A percentile compares a stretch with the other conserved stretches of the same genome.
phyloP scores from a whole-genome alignment of 2,797 vertebrate genomes.

The Micrastur ruficollis region DNA sequence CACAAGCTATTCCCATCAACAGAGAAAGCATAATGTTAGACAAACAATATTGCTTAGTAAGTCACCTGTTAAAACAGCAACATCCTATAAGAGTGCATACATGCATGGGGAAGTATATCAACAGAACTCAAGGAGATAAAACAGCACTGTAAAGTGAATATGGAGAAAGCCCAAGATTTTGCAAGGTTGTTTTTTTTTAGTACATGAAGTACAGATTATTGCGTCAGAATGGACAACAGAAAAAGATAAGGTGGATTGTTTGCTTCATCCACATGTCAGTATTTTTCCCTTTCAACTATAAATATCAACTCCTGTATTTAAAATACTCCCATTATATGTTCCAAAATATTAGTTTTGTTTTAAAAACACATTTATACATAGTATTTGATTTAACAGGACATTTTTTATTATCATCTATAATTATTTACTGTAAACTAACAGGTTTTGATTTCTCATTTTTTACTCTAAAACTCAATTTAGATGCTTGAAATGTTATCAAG shows the following conservation, averaged over 20 bases:
- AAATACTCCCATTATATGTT: background rate
- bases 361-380: background rate
- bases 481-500: background rate
- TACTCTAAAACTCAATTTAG: background rate
- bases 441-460: background rate
- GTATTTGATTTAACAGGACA: background rate
- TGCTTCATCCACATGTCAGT: background rate
- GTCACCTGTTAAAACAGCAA: background rate
- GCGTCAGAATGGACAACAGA: background rate
- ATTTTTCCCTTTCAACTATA: background rate
- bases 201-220: background rate
- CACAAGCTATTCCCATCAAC: background rate
- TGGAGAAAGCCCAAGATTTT: background rate
- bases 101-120: background rate
- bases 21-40: background rate
- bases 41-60: background rate
- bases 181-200: background rate
- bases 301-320: background rate
- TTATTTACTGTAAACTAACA: background rate
- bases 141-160: background rate
- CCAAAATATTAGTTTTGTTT: background rate
- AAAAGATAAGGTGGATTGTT: background rate
- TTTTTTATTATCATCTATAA: background rate
- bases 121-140: background rate
- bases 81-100: background rate